Percentiles rank a stretch among this genome's conserved stretches.
Conservation (phyloP, 1,140 invertebrate species). For the Hirudo medicinalis region DNA sequence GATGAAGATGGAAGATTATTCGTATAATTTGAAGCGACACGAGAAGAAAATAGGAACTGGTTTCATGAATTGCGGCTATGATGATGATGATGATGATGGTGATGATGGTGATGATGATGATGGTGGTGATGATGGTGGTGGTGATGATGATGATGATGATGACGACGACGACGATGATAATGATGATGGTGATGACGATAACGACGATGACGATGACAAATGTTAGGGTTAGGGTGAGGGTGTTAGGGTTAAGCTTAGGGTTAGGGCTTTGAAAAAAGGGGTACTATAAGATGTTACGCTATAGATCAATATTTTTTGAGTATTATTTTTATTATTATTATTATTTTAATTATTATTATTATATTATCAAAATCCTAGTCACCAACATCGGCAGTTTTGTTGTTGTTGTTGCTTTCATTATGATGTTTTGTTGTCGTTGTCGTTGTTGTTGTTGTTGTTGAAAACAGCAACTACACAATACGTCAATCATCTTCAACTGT, state of each 20-base stretch:
- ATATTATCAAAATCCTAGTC: not conserved
- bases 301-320: not conserved
- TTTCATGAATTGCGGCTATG: too few species aligned
- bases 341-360: too few species aligned
- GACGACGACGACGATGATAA: slow-evolving; percentile 1
- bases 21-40: too few species aligned
- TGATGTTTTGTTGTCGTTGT: not conserved
- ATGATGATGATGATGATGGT: too few species aligned
- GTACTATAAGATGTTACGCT: not conserved
- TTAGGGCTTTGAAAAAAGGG: not conserved
- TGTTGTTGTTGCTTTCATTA: not conserved
- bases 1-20: too few species aligned
- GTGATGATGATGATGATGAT: not conserved
- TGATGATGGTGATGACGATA: slow-evolving; percentile 3
- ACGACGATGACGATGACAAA: not conserved
- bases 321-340: slow-evolving; percentile 5
- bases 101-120: too few species aligned
- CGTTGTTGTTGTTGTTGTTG: not conserved
- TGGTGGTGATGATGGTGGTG: too few species aligned
- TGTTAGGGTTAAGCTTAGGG: not conserved
- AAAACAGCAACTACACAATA: not conserved
- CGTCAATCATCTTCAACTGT: slow-evolving; percentile 2
- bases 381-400: not conserved
- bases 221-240: not conserved
- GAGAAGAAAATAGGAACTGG: too few species aligned